phyloP scores from a whole-genome alignment of 1,140 invertebrate genomes.

The Aphis craccivora region DNA sequence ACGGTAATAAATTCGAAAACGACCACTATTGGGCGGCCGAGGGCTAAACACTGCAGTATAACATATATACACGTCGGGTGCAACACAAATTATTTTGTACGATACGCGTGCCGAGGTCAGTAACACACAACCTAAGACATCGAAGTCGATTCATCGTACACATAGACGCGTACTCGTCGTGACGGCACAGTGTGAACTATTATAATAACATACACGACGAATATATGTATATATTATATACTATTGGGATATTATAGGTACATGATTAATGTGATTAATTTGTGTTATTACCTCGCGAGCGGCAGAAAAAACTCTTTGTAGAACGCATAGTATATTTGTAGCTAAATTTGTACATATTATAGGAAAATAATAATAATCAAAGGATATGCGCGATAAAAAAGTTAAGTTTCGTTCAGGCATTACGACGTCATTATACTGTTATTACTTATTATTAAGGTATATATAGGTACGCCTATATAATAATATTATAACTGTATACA shows the following conservation, averaged over 20 bases:
- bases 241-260: no score
- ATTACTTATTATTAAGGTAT: not conserved
- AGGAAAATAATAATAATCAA: no score
- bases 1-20: constrained; percentile 6
- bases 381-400: not conserved
- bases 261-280: not conserved
- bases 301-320: not conserved
- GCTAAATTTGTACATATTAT: not conserved
- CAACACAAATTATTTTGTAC: not conserved
- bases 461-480: not conserved
- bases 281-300: not conserved
- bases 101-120: not conserved
- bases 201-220: not conserved
- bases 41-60: not conserved
- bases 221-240: not conserved
- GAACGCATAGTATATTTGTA: not conserved
- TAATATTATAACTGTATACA: not conserved
- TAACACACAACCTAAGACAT: not conserved
- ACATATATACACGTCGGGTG: not conserved
- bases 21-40: not conserved
- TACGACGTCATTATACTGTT: not conserved
- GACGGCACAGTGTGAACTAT: not conserved
- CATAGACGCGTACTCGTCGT: not conserved
- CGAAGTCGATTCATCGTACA: not conserved
- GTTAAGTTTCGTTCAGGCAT: not conserved